Conservation (phyloP, 1,140 invertebrate species). For the Tenebrio molitor region DNA sequence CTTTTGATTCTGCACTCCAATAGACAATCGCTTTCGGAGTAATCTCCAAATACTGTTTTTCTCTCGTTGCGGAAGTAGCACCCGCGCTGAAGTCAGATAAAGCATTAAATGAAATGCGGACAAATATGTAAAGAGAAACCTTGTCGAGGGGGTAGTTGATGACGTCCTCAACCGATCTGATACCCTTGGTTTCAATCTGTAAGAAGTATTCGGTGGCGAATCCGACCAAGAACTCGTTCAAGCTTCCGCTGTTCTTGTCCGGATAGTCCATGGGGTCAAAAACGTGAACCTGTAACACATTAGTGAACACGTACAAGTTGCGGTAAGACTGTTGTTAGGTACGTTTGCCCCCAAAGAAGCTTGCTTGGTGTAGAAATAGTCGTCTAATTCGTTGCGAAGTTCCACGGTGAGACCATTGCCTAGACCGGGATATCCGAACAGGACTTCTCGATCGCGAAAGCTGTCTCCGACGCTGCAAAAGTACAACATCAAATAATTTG, state of each 20-base stretch:
- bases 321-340: too few species aligned
- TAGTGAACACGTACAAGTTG: background rate
- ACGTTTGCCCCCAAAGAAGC: conserved; percentile 18
- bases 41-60: conserved; percentile 63
- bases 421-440: background rate
- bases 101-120: background rate
- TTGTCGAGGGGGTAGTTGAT: conserved; percentile 54
- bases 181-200: conserved; percentile 50
- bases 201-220: conserved; percentile 48
- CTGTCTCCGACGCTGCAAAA: too few species aligned
- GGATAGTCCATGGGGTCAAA: conserved; percentile 68
- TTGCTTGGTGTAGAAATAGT: conserved; percentile 35
- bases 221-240: conserved; percentile 56
- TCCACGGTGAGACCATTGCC: background rate
- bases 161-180: conserved; percentile 51
- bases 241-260: conserved; percentile 62
- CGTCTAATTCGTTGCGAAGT: conserved; percentile 5
- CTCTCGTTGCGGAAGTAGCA: conserved; percentile 71
- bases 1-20: conserved; percentile 69
- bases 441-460: too few species aligned
- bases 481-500: too few species aligned
- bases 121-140: conserved; percentile 52
- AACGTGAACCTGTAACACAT: conserved; percentile 61
- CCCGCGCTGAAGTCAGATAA: conserved; percentile 65
- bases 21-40: conserved; percentile 73